These are phyloP conservation scores for Troides aeacus DNA, from an alignment of 2,888 invertebrate genomes.

Conservation along the genomic window DNA sequence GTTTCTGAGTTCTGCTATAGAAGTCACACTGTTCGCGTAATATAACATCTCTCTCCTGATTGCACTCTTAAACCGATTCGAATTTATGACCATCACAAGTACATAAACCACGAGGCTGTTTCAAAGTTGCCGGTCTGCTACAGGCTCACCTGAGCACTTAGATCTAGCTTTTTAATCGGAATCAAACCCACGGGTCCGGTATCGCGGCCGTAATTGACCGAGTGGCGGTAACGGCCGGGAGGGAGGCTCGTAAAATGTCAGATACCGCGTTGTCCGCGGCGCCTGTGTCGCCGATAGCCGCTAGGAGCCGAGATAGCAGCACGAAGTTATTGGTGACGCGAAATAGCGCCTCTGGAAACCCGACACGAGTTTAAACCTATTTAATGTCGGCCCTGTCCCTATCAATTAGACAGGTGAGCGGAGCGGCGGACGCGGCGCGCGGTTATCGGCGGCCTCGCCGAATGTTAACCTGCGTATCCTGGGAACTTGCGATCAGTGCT, in stretches of 20 bases:
- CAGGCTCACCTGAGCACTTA: constrained; percentile 28
- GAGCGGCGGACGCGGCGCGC: background rate
- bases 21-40: too few species aligned
- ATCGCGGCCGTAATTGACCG: constrained; percentile 49
- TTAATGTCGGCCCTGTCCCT: constrained; percentile 11
- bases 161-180: constrained; percentile 31
- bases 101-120: constrained; percentile 3
- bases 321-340: constrained; percentile 27
- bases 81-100: constrained; percentile 2
- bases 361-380: constrained; percentile 20
- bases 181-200: constrained; percentile 29
- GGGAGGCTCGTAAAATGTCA: constrained; percentile 55
- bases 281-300: constrained; percentile 44
- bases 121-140: constrained; percentile 8
- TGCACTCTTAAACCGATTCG: background rate
- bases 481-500: too few species aligned
- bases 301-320: constrained; percentile 35
- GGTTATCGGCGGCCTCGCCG: too few species aligned
- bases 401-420: constrained; percentile 15
- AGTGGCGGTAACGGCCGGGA: constrained; percentile 31
- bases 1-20: too few species aligned
- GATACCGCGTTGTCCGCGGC: constrained; percentile 50
- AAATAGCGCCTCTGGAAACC: constrained; percentile 26
- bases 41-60: background rate
- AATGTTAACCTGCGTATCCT: too few species aligned